Conservation (phyloP, 2,888 invertebrate species). For the Stegophylla sp. region DNA sequence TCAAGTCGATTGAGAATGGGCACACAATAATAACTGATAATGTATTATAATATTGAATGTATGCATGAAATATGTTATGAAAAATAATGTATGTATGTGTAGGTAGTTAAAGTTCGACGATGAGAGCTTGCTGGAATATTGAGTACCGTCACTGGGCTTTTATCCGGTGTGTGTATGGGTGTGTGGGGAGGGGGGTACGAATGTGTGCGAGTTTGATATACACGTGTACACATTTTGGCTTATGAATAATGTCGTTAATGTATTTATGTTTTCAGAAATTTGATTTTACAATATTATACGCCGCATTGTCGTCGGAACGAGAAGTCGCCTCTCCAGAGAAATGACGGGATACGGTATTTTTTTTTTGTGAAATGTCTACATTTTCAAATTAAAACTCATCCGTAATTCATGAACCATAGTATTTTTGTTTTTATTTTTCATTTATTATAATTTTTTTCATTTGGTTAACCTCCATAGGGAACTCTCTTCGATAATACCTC, state of each 20-base stretch:
- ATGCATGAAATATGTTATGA: too few relatives aligned
- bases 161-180: not conserved
- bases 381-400: slow-evolving; percentile 43
- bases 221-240: not conserved
- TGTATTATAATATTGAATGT: not conserved
- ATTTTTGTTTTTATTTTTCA: not conserved
- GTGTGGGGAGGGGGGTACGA: too few relatives aligned
- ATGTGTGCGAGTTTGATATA: not conserved
- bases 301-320: slow-evolving; percentile 6
- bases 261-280: slow-evolving; percentile 25
- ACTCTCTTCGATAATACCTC: slow-evolving; percentile 18
- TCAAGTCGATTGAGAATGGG: not conserved
- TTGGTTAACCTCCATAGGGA: not conserved
- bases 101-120: not conserved
- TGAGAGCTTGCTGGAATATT: not conserved
- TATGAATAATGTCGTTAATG: slow-evolving; percentile 14
- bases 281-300: slow-evolving; percentile 1
- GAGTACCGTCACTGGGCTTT: not conserved
- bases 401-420: slow-evolving; percentile 32
- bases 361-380: slow-evolving; percentile 28
- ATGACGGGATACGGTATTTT: slow-evolving; percentile 7
- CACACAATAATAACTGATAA: not conserved
- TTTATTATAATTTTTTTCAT: not conserved
- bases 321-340: slow-evolving; percentile 39
- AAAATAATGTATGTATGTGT: too few relatives aligned